These are phyloP conservation scores for Zosterops hypoxanthus DNA, from an alignment of 2,113 vertebrate genomes.

Conservation along the genomic window DNA sequence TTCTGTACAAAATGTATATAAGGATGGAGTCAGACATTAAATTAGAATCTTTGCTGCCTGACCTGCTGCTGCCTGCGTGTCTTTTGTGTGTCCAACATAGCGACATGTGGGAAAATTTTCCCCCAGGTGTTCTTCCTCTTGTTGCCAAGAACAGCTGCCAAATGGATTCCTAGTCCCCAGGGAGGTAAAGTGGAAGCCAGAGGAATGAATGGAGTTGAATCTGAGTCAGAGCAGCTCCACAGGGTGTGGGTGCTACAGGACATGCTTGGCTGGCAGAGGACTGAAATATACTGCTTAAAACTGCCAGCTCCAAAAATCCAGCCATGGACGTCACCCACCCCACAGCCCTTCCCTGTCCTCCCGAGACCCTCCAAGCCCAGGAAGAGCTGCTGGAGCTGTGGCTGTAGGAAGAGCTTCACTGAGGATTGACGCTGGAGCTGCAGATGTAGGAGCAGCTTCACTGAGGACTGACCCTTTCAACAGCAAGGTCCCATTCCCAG, in stretches of 20 bases:
- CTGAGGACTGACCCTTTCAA: accelerated
- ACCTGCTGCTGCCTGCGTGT: too few relatives aligned
- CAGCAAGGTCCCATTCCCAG: background rate
- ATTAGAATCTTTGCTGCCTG: too few relatives aligned
- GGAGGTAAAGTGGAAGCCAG: background rate
- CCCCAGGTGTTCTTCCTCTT: background rate
- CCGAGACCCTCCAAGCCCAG: accelerated
- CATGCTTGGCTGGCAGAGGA: accelerated
- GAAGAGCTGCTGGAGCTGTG: background rate
- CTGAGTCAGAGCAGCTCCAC: background rate
- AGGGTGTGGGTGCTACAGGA: accelerated
- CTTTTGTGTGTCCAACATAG: too few relatives aligned
- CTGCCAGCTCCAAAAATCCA: accelerated
- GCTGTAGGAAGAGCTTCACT: too few relatives aligned
- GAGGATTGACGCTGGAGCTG: background rate
- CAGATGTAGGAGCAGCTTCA: accelerated
- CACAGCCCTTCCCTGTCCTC: accelerated
- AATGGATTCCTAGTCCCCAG: accelerated
- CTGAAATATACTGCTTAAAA: background rate
- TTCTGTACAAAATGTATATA: too few relatives aligned
- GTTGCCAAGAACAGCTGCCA: background rate
- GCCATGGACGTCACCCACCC: accelerated
- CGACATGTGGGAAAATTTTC: background rate
- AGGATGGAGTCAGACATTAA: too few relatives aligned
- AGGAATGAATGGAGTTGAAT: accelerated